Evolutionary conservation across 2,113 vertebrate genomes (phyloP).

Genomic region (Crotalus horridus): DNA sequence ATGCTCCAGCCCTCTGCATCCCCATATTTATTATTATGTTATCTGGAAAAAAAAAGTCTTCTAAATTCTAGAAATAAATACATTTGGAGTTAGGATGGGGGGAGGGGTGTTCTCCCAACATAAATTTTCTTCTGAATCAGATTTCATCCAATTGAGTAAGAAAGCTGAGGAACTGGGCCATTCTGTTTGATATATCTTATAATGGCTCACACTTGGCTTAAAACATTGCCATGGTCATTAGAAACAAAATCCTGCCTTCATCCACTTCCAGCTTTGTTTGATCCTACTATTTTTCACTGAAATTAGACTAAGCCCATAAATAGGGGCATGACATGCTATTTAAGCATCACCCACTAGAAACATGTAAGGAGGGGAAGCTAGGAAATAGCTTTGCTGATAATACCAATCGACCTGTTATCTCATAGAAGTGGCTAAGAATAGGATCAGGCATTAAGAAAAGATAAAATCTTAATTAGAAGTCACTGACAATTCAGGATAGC

Average conservation of each 20-base stretch:
- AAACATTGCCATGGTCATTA: not conserved
- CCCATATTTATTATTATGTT: not conserved
- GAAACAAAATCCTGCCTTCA: not conserved
- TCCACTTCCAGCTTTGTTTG: not conserved
- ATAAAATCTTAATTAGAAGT: constrained; percentile 36
- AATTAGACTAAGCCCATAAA: not conserved
- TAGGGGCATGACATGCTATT: constrained; percentile 5
- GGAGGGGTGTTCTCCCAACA: not conserved
- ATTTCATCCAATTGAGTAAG: not conserved
- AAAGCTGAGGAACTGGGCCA: not conserved
- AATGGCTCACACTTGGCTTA: not conserved
- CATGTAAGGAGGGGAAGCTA: not conserved
- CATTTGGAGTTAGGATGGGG: not conserved
- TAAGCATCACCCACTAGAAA: constrained; percentile 1
- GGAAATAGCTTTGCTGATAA: not conserved
- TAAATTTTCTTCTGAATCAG: not conserved
- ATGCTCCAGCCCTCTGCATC: not conserved
- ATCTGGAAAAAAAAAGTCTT: not conserved
- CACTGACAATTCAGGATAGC: not conserved
- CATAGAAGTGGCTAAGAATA: not conserved
- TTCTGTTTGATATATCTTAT: not conserved
- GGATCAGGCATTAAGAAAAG: constrained; percentile 13
- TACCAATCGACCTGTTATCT: not conserved
- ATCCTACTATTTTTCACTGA: not conserved
- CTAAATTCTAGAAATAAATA: not conserved